These are phyloP conservation scores for Euglossa dilemma DNA, from an alignment of 1,140 invertebrate species.

Conservation along the genomic window DNA sequence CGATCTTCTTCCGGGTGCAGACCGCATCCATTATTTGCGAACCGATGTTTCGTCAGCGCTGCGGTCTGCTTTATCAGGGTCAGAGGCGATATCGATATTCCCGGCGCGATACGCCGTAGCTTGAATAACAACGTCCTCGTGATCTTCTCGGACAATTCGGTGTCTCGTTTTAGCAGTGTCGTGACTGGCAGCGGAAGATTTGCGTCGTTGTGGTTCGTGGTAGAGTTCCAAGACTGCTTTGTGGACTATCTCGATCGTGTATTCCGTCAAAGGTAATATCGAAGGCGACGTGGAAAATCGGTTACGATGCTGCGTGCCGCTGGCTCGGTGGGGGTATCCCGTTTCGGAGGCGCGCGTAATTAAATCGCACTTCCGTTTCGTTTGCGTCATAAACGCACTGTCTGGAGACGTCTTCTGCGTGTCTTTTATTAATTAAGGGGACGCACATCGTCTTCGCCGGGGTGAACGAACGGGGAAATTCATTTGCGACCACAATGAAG, in stretches of 20 bases:
- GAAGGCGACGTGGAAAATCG: background rate
- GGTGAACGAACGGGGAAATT: background rate
- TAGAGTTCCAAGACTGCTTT: no score
- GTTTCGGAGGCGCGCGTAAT: background rate
- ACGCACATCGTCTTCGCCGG: background rate
- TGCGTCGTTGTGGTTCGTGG: background rate
- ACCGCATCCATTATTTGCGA: background rate
- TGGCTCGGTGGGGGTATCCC: background rate
- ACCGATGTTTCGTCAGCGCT: background rate
- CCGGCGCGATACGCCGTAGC: background rate
- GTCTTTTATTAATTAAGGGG: background rate
- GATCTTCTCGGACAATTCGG: background rate
- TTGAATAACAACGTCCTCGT: background rate
- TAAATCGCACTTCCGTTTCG: constrained; percentile 15
- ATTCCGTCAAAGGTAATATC: background rate
- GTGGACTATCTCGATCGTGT: background rate
- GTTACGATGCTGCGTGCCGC: background rate
- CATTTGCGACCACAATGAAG: no score
- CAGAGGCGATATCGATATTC: constrained; percentile 27
- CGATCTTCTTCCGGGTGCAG: constrained; percentile 1
- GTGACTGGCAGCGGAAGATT: background rate
- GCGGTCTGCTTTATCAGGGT: constrained; percentile 2
- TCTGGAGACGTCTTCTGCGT: background rate
- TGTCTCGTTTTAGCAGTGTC: background rate
- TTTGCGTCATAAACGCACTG: background rate